Evolutionary conservation across 2,113 vertebrate species (phyloP), one percentile per base, ranked within the genome.

Genomic region (Oxyruncus cristatus): DNA sequence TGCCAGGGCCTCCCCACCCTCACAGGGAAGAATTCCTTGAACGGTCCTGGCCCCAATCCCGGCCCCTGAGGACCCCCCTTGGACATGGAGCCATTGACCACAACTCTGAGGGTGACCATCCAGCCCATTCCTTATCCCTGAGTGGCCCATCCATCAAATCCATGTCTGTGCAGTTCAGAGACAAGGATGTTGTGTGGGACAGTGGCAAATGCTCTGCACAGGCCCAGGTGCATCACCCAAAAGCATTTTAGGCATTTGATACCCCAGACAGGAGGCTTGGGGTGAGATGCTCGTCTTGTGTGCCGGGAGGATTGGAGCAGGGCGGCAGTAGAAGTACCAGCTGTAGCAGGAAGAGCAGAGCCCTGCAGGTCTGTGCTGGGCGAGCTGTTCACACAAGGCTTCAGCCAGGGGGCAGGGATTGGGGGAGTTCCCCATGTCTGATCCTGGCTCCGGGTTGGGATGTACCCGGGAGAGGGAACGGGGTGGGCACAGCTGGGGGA

Each of bases 321-420:
- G 11, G 4, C 14, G 3, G 4, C 9, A 24, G n/a, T 26, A 47
- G 67, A 21, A 66, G 6, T 4, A 3, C 50, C 5, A 1, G 18
- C 14, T 0, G 6, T 14, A 15, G 67, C 4, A 47, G 46, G 17
- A 53, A 15, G 58, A 27, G 24, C 28, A 20, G 22, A 44, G 33
- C 0, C 0, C 4, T 21, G 28, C 72, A 20, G 39, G 15, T 5
- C 6, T 21, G 14, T 16, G 46, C 23, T 11, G 47, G 30, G 12
- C 1, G 13, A 3, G 55, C 42, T 28, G 56, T 35, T 42, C 3
- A 0, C 50, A 66, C 35, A 7, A 1, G 42, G n/a, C 66, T 32
- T 5, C 56, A 23, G 41, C 5, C 62, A 0, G 1, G 68, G 18
- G 53, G 26, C 2, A 8, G 14, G 58, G 49, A 24, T 6, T 2